Base-by-base conservation (phyloP, 2,888 invertebrate genomes). In the Eulithis prunata region DNA sequence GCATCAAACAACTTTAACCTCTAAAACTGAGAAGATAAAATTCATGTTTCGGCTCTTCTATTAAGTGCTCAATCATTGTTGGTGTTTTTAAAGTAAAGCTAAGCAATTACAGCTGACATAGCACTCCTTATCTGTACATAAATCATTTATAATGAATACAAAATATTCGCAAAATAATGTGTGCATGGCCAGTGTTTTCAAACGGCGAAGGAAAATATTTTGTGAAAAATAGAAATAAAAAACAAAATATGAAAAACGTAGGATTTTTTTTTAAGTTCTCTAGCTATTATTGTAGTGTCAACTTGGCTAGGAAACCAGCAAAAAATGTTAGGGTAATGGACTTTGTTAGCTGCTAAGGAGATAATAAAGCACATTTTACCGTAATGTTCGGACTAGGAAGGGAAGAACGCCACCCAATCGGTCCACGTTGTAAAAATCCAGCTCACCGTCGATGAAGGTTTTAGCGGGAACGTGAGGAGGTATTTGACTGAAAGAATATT, bases 361-460 rank as follows among this genome's bases (percentile, higher is more conserved):
- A 11, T 12, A 8, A 41, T 49, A 57, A 51, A 36, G 28, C 41
- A 38, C 36, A 57, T 32, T 46, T 54, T 62, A 91, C 86, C 93
- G 88, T 74, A 94, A 88, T 2, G 94, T 94, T 77, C 96, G 94
- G 49, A 95, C 95, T 0, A 96, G 85, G 77, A 96, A 95, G 0
- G 95, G 95, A 52, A 95, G 83, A 0, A 96, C 94, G 5, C 96
- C 96, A 4, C 96, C 96, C 56, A 96, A 90, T 58, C 96, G 91
- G 76, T 96, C 96, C 4, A 95, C 94, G 64, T 95, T 95, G 78
- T 94, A 94, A 78, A 95, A 96, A 75, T 95, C 95, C 52, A 96
- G 88, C 47, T 94, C 94, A 4, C 95, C 95, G 71, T 95, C 95
- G 73, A 95, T 95, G 79, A 96, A 96, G 10, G 94, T 93, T 72